phyloP scores from a whole-genome alignment of 2,797 vertebrate species.

The Sebastes itinus region DNA sequence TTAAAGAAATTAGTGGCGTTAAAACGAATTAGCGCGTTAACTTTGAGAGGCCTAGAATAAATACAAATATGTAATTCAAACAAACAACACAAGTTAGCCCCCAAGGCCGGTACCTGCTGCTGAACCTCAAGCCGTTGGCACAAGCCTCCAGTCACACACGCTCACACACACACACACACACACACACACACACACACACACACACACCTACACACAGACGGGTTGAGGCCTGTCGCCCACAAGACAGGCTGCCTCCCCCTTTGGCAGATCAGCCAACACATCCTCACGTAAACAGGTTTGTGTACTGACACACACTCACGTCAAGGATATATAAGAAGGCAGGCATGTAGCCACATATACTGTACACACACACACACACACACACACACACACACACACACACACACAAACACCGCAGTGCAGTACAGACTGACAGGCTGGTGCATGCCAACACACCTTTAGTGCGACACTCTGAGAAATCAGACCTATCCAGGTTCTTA shows the following conservation, averaged over 20 bases:
- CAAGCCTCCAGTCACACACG: not conserved
- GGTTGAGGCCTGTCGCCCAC: slow-evolving; percentile 43
- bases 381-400: slow-evolving; percentile 1
- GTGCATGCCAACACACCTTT: slow-evolving; percentile 26
- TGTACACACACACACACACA: not conserved
- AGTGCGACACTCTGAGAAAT: not conserved
- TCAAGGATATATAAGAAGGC: slow-evolving; percentile 42
- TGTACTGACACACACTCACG: slow-evolving; percentile 30
- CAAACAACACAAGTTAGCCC: not conserved
- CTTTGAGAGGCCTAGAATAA: too few species aligned
- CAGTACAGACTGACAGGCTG: slow-evolving; percentile 15
- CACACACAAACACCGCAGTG: not conserved
- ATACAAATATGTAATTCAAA: not conserved
- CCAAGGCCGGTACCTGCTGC: not conserved
- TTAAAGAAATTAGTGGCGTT: too few species aligned
- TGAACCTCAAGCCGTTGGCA: too few species aligned
- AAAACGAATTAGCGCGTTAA: too few species aligned
- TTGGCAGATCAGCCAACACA: slow-evolving; percentile 48
- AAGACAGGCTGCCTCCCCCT: slow-evolving; percentile 29
- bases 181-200: not conserved
- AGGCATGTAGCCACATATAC: slow-evolving; percentile 49
- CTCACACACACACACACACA: not conserved
- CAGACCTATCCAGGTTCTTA: not conserved
- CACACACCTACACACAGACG: slow-evolving; percentile 12
- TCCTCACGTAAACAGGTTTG: slow-evolving; percentile 54